Evolutionary conservation across 2,113 vertebrate genomes (phyloP), one percentile per base, ranked within the genome.

Genomic region (Arothron firmamentum): DNA sequence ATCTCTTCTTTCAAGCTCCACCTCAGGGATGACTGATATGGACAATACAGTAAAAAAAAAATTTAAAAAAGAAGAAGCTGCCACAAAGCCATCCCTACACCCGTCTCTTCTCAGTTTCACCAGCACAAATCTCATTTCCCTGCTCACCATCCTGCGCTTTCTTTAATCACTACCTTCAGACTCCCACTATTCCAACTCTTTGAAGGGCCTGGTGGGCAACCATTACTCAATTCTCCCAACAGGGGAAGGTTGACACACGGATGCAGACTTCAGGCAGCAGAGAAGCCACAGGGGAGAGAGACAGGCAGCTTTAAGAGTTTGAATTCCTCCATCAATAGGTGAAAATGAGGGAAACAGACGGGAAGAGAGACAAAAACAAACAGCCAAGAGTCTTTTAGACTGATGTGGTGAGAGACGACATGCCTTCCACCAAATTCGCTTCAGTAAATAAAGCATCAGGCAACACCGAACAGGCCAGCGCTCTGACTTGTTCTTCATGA

Each of bases 81-180:
- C 73, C 52, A 62, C 63, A 66, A 61, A 67, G 68, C 71, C 59
- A 66, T 70, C 52, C 25, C 45, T 62, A 51, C 54, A 31, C 59
- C 57, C 57, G 43, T 71, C 49, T 56, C 60, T 42, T 53, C 54
- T 62, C 59, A 21, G n/a, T 52, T 59, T 53, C 59, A 43, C 55
- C 53, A 52, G 43, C 56, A 38, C 19, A 56, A 51, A 52, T 28
- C 72, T 65, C 45, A 52, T 68, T 54, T 57, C n/a, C 57, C 58
- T 58, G 56, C 59, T 56, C 51, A 45, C 42, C 41, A 16, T 54
- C 21, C 45, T 18, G 21, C 49, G 56, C 9, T 59, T 54, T 15
- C 69, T 83, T 68, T 77, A 73, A 82, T 79, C 75, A 65, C 74
- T 59, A 70, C 67, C 74, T 54, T 60, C 67, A 53, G 61, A 61